phyloP scores from a whole-genome alignment of 1,140 invertebrate species.

The Periplaneta americana region DNA sequence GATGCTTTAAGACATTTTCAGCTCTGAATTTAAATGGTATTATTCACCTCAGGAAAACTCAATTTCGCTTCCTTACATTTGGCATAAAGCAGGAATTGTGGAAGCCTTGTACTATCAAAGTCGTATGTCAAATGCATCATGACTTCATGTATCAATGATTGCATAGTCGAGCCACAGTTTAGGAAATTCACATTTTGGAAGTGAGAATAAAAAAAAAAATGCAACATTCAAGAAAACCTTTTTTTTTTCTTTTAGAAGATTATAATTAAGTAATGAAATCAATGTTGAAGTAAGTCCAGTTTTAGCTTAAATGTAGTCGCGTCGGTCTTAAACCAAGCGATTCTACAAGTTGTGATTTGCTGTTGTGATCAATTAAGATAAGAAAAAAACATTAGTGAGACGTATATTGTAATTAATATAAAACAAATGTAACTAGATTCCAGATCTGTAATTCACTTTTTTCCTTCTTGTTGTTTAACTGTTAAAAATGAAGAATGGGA shows the following conservation, averaged over 20 bases:
- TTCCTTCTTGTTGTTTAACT: conserved; percentile 15
- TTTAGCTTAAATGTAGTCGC: conserved; percentile 12
- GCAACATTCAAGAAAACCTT: not conserved
- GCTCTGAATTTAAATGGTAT: not conserved
- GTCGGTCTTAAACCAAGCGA: conserved; percentile 4
- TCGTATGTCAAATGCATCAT: not conserved
- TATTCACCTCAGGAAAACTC: not conserved
- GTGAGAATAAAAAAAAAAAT: not conserved
- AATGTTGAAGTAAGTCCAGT: conserved; percentile 3
- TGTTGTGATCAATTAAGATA: conserved; percentile 17
- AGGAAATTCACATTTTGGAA: not conserved
- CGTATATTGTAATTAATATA: conserved; percentile 4
- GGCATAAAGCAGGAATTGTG: not conserved
- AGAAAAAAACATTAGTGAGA: conserved; percentile 5
- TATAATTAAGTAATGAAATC: conserved; percentile 5
- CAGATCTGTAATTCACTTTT: conserved; percentile 10
- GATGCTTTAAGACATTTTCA: not conserved
- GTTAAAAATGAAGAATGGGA: conserved; percentile 16
- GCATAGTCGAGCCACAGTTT: not conserved
- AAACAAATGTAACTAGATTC: conserved; percentile 11
- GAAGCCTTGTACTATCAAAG: not conserved
- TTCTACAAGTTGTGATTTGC: conserved; percentile 12
- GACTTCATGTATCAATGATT: not conserved
- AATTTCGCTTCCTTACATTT: not conserved
- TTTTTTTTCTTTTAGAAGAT: conserved; percentile 4